Evolutionary conservation across 2,888 invertebrate species (phyloP), one percentile per base, ranked within the genome.

Genomic region (Chrysopilus asiliformis): DNA sequence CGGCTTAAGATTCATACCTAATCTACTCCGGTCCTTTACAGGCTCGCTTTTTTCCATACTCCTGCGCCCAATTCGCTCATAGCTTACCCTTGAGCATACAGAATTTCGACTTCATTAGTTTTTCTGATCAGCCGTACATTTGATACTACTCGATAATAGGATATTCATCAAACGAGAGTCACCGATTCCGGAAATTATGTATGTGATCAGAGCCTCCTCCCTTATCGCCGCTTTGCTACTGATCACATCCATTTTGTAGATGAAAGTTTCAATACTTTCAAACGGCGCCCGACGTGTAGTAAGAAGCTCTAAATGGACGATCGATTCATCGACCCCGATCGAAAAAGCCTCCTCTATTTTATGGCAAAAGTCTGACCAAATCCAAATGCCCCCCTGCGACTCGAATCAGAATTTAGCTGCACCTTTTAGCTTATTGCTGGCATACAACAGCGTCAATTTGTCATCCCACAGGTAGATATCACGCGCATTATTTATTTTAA

Each of bases 121-220:
- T n/a, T n/a, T n/a, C n/a, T n/a, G n/a, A n/a, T n/a, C n/a, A n/a
- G n/a, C n/a, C n/a, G n/a, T n/a, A n/a, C n/a, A n/a, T n/a, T n/a
- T n/a, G n/a, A n/a, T n/a, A n/a, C n/a, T n/a, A n/a, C n/a, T n/a
- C n/a, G 36, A 12, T 4, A 16, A 19, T 15, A 36, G 22, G 2
- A 28, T 15, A n/a, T 18, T 27, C 6, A 20, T 30, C 4, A 36
- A 17, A 14, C 17, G 15, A 14, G 19, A 14, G n/a, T 36, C 28
- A 12, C 29, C 4, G 4, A 36, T 13, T 18, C 35, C 28, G 7
- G 31, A 26, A 35, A 40, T 45, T 3, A 48, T 32, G 40, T 50
- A 51, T 19, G 44, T 36, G 16, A 45, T 41, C 32, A 48, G 47
- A 36, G 48, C 46, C 30, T 42, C 44, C 41, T 45, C 38, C 34